phyloP scores from a whole-genome alignment of 2,113 vertebrate genomes.

The Turnix velox region DNA sequence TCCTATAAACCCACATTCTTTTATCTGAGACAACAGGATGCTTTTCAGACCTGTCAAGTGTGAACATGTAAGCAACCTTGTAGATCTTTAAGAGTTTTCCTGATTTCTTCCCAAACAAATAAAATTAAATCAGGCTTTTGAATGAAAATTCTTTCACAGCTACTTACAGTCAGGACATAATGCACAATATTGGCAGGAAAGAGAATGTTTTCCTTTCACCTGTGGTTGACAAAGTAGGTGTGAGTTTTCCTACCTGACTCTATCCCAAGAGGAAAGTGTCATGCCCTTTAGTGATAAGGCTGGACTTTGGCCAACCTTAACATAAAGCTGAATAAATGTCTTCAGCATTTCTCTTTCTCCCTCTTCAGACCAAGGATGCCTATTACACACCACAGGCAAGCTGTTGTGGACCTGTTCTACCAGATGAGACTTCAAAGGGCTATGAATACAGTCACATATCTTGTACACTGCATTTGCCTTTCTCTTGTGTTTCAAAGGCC shows the following conservation, averaged over 20 bases:
- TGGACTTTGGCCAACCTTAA: neutral
- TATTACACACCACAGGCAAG: neutral
- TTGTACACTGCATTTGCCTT: neutral
- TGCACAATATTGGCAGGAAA: neutral
- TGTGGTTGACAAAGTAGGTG: neutral
- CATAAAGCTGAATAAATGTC: neutral
- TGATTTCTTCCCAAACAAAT: neutral
- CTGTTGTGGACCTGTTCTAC: neutral
- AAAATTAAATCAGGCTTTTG: neutral
- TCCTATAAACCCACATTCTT: neutral
- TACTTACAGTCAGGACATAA: neutral
- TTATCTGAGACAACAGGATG: neutral
- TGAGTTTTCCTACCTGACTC: neutral
- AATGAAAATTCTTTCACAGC: neutral
- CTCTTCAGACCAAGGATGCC: neutral
- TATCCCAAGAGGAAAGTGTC: neutral
- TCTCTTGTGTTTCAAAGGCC: neutral
- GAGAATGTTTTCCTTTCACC: neutral
- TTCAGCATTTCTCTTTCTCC: neutral
- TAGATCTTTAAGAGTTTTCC: neutral
- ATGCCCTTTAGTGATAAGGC: neutral
- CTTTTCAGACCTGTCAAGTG: neutral
- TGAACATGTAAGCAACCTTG: neutral
- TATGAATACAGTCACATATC: rapidly evolving
- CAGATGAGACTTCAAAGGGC: neutral